These are phyloP conservation scores for Barbus barbus DNA, from an alignment of 2,113 vertebrate genomes.

Conservation along the genomic window DNA sequence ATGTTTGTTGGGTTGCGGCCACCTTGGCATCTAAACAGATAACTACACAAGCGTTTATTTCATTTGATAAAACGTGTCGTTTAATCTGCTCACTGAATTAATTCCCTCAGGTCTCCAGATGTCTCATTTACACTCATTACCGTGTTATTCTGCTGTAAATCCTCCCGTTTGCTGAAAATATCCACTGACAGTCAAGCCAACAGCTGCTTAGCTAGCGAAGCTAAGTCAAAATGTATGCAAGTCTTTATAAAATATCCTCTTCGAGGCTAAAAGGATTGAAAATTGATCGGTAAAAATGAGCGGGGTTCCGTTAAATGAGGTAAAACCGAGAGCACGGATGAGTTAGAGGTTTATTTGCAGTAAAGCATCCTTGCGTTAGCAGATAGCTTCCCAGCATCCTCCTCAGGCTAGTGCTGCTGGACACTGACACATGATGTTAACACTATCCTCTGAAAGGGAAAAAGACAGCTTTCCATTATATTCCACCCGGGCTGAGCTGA, in stretches of 20 bases:
- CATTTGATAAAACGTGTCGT: background rate
- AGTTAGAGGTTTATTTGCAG: conserved; percentile 3
- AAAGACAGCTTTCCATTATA: background rate
- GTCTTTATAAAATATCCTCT: background rate
- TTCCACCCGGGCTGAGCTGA: background rate
- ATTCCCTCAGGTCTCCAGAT: too few relatives aligned
- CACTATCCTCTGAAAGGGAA: background rate
- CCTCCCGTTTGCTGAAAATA: background rate
- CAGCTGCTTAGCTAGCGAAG: conserved; percentile 49
- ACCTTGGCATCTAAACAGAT: conserved; percentile 1
- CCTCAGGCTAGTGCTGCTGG: conserved; percentile 25
- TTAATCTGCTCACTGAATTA: too few relatives aligned
- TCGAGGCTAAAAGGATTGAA: background rate
- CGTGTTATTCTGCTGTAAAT: conserved; percentile 4
- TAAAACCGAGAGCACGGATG: too few relatives aligned
- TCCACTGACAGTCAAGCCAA: background rate
- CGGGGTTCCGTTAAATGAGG: too few relatives aligned
- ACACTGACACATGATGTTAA: conserved; percentile 32
- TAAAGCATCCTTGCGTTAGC: conserved; percentile 35
- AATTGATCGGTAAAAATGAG: background rate
- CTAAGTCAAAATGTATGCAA: conserved; percentile 57
- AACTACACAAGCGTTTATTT: background rate
- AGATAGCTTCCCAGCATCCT: conserved; percentile 32
- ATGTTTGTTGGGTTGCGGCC: background rate
- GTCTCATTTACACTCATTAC: background rate